A percentile compares a stretch with the other conserved stretches of the same genome.
Evolutionary conservation across 2,888 invertebrate genomes (phyloP).

Genomic region (Morpho deidamia): DNA sequence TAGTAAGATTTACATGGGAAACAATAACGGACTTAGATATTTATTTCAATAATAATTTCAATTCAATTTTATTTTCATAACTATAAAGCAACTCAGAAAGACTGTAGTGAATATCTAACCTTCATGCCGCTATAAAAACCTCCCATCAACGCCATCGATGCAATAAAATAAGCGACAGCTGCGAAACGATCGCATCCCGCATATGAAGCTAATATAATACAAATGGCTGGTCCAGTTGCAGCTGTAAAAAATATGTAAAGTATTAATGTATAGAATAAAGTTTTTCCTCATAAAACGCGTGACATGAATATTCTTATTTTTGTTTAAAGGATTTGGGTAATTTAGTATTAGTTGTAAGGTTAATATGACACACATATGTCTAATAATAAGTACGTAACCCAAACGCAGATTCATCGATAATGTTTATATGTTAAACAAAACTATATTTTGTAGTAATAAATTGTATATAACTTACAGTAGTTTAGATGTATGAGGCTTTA

Average conservation of each 20-base stretch:
- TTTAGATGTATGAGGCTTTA: too few relatives aligned
- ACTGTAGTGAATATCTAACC: conserved; percentile 45
- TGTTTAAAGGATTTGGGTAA: neutral
- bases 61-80: too few relatives aligned
- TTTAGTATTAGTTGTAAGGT: neutral
- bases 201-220: conserved; percentile 81
- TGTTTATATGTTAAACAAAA: too few relatives aligned
- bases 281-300: neutral
- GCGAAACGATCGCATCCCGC: conserved; percentile 78
- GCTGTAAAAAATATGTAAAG: conserved; percentile 55
- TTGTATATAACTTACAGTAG: too few relatives aligned
- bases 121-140: conserved; percentile 84
- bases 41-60: too few relatives aligned
- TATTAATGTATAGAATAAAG: neutral
- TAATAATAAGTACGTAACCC: too few relatives aligned
- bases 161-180: conserved; percentile 79
- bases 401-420: too few relatives aligned
- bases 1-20: too few relatives aligned
- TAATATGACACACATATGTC: too few relatives aligned
- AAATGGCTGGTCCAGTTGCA: conserved; percentile 81
- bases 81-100: conserved; percentile 17
- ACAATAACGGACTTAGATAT: too few relatives aligned
- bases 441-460: too few relatives aligned
- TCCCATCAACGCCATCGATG: conserved; percentile 84
- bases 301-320: neutral